These are phyloP conservation scores for Troglohyphantes excavatus DNA, from an alignment of 2,888 invertebrate genomes.

Conservation along the genomic window DNA sequence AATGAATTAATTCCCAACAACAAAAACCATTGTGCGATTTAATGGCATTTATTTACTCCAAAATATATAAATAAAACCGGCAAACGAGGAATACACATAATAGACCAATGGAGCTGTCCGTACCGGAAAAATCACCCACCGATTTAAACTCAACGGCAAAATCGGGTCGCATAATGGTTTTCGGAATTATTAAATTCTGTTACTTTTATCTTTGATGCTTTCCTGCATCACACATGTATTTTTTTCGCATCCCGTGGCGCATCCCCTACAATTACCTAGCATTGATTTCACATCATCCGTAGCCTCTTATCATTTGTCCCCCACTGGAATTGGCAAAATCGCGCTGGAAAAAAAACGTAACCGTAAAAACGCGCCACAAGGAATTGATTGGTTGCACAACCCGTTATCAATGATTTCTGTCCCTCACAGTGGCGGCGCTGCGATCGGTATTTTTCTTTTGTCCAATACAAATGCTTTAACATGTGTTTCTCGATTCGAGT, in stretches of 20 bases:
- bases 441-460: neutral
- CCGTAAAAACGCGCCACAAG: conserved; percentile 57
- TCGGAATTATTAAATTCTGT: conserved; percentile 77
- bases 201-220: conserved; percentile 60
- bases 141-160: conserved; percentile 59
- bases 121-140: conserved; percentile 72
- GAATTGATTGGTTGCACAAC: conserved; percentile 66
- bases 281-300: conserved; percentile 76
- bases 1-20: conserved; percentile 73
- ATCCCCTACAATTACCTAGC: conserved; percentile 68
- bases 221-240: conserved; percentile 60
- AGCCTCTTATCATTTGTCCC: conserved; percentile 50
- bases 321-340: conserved; percentile 47
- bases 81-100: conserved; percentile 28
- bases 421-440: conserved; percentile 36
- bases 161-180: conserved; percentile 73
- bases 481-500: conserved; percentile 39
- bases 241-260: conserved; percentile 48
- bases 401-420: conserved; percentile 64
- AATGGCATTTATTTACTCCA: conserved; percentile 37
- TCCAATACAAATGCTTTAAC: conserved; percentile 43
- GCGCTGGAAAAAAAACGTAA: neutral
- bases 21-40: conserved; percentile 22
- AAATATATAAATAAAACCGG: conserved; percentile 47
- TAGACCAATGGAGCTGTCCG: conserved; percentile 68